Conservation (phyloP, 2,113 vertebrate genomes). For the Sebastes fasciatus region DNA sequence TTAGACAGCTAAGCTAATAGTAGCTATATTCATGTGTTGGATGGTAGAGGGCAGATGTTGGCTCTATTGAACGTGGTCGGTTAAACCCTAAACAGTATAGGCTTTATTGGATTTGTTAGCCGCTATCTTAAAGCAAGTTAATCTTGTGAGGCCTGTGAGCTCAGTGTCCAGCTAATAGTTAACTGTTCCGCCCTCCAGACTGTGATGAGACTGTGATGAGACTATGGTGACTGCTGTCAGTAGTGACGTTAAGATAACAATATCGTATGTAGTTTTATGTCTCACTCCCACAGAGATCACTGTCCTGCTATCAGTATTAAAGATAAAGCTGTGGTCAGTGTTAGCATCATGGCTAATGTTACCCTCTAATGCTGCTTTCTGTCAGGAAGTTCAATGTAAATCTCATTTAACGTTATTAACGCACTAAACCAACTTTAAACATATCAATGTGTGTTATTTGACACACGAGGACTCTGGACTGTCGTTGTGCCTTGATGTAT, state of each 20-base stretch:
- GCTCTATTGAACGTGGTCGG: background rate
- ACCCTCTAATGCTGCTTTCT: background rate
- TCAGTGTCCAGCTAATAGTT: background rate
- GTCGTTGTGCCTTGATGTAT: background rate
- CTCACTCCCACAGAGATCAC: background rate
- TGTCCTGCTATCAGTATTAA: background rate
- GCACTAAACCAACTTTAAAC: background rate
- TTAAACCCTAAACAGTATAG: background rate
- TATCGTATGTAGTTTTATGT: background rate
- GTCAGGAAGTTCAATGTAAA: background rate
- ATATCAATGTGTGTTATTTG: background rate
- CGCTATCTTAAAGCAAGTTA: background rate
- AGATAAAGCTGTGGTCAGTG: background rate
- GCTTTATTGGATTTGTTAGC: conserved; percentile 8
- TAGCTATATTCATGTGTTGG: rapidly evolving
- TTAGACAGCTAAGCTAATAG: rapidly evolving
- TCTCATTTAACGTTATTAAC: background rate
- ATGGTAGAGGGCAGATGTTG: too few relatives aligned
- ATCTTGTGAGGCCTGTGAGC: conserved; percentile 19
- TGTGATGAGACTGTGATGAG: too few relatives aligned
- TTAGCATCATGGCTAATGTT: background rate
- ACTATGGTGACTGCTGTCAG: background rate
- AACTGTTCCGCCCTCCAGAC: background rate
- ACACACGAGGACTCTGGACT: background rate
- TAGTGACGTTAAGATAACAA: background rate